Percentiles rank a stretch among this genome's conserved stretches.
These are phyloP conservation scores for Ceramica pisi DNA, from an alignment of 2,888 invertebrate species.

Conservation along the genomic window DNA sequence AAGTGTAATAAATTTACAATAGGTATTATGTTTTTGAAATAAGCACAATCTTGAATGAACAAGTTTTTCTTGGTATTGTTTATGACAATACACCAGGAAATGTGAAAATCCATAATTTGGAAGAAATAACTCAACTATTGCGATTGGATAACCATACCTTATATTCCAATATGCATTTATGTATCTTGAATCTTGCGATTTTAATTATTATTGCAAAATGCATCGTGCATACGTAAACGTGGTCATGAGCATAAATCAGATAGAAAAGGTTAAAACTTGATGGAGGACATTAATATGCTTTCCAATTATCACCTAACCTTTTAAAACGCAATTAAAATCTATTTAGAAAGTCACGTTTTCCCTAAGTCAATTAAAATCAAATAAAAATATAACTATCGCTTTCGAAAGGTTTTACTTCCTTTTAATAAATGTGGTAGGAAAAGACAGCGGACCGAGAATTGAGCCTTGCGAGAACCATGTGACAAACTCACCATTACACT, in stretches of 20 bases:
- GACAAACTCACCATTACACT: conserved; percentile 61
- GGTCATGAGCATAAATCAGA: background rate
- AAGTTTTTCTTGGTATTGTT: background rate
- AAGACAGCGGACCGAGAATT: conserved; percentile 69
- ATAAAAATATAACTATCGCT: conserved; percentile 23
- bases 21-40: background rate
- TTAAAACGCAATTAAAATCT: conserved; percentile 22
- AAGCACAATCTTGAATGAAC: too few species aligned
- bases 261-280: background rate
- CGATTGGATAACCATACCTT: background rate
- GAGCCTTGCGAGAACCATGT: conserved; percentile 73
- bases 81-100: background rate
- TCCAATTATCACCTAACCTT: conserved; percentile 13
- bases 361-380: conserved; percentile 16
- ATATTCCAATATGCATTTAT: background rate
- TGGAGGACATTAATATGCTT: background rate
- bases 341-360: conserved; percentile 34
- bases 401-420: conserved; percentile 46
- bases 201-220: background rate
- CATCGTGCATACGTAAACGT: background rate
- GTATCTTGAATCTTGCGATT: background rate
- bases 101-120: background rate
- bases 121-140: background rate
- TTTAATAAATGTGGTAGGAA: conserved; percentile 62
- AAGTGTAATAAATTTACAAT: too few species aligned